Conservation (phyloP, 2,888 invertebrate species). For the Brachyopa scutellaris region DNA sequence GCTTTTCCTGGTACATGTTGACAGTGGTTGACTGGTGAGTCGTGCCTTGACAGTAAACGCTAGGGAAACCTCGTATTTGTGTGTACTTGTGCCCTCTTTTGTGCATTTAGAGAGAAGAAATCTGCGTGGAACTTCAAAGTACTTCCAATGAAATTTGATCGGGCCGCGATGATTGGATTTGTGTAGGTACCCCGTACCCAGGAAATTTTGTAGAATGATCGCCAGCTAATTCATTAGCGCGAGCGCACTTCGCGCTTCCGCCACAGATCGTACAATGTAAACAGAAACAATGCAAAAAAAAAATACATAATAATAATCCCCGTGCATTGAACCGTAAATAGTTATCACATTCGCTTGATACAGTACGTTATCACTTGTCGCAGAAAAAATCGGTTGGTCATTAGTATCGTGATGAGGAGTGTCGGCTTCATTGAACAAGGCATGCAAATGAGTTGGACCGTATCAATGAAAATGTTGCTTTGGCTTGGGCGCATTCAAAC, state of each 20-base stretch:
- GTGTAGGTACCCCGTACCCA: not conserved
- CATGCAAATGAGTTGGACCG: conserved; percentile 69
- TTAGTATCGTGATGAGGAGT: not conserved
- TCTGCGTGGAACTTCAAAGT: conserved; percentile 46
- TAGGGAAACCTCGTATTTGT: not conserved
- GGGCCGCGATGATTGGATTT: no score
- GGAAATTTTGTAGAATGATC: no score
- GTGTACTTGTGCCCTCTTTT: not conserved
- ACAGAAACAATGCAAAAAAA: conserved; percentile 14
- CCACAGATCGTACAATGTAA: conserved; percentile 29
- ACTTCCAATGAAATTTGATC: conserved; percentile 47
- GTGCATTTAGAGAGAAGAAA: conserved; percentile 27
- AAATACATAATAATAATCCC: conserved; percentile 8
- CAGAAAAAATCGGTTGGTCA: conserved; percentile 21
- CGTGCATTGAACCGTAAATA: conserved; percentile 69
- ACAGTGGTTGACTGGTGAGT: conserved; percentile 16
- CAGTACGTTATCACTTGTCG: conserved; percentile 66
- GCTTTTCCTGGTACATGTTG: conserved; percentile 53
- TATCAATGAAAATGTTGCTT: conserved; percentile 64
- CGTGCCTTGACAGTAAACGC: conserved; percentile 7
- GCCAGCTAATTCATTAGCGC: conserved; percentile 26
- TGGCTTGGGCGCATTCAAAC: conserved; percentile 43
- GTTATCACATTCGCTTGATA: conserved; percentile 30
- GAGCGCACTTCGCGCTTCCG: conserved; percentile 33
- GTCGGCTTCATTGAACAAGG: conserved; percentile 52